phyloP scores from a whole-genome alignment of 2,797 vertebrate species.

The Percopsis omiscomaycus region DNA sequence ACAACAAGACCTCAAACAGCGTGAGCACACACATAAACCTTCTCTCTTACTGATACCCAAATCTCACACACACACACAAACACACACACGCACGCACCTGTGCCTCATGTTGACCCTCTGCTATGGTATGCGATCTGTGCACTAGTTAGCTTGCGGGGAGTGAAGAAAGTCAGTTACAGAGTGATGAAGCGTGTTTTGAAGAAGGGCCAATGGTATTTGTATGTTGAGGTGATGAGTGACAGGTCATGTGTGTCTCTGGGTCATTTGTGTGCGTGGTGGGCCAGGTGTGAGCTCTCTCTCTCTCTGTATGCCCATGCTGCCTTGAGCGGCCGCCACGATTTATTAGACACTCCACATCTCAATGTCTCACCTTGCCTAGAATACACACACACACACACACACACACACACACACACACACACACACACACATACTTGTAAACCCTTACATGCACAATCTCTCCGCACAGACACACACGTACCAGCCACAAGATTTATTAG shows the following conservation, averaged over 20 bases:
- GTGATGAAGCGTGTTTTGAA: too few relatives aligned
- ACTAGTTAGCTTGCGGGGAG: too few relatives aligned
- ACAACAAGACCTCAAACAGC: background rate
- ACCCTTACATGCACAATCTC: background rate
- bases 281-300: slow-evolving; percentile 3
- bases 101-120: background rate
- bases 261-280: background rate
- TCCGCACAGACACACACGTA: too few relatives aligned
- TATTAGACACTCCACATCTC: too few relatives aligned
- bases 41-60: background rate
- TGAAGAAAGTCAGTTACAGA: too few relatives aligned
- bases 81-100: background rate
- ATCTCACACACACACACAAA: background rate
- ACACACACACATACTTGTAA: background rate
- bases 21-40: background rate
- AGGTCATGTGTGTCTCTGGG: background rate
- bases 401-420: slow-evolving; percentile 5
- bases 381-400: slow-evolving; percentile 10
- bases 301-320: background rate
- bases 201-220: too few relatives aligned
- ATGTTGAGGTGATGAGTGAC: too few relatives aligned
- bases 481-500: too few relatives aligned
- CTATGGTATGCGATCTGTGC: too few relatives aligned
- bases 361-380: too few relatives aligned
- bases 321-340: too few relatives aligned